phyloP scores from a whole-genome alignment of 2,113 vertebrate genomes.

The Crotalus helleri region DNA sequence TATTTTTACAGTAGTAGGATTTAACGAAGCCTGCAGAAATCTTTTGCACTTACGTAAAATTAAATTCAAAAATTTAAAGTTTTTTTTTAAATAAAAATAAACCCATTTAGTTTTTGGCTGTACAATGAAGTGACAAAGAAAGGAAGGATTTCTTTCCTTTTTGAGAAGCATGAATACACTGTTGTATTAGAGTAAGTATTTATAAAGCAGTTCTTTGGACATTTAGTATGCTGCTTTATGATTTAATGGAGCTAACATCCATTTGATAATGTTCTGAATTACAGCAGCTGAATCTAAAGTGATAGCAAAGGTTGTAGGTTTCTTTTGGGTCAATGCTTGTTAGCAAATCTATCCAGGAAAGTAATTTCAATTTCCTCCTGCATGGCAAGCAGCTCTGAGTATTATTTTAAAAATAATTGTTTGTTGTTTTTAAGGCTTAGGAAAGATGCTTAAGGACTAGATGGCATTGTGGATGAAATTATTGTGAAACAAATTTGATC shows the following conservation, averaged over 20 bases:
- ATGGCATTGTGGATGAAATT: slow-evolving; percentile 67
- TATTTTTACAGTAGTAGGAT: slow-evolving; percentile 40
- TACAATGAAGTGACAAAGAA: neutral
- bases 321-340: slow-evolving; percentile 53
- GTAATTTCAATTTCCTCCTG: slow-evolving; percentile 38
- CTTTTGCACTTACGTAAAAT: slow-evolving; percentile 13
- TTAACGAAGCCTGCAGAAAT: slow-evolving; percentile 30
- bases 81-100: neutral
- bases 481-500: slow-evolving; percentile 21
- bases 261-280: slow-evolving; percentile 52
- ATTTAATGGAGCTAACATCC: slow-evolving; percentile 56
- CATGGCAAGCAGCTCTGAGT: slow-evolving; percentile 20
- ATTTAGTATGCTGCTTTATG: slow-evolving; percentile 30
- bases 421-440: slow-evolving; percentile 41
- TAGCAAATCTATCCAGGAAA: neutral
- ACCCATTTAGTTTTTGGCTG: slow-evolving; percentile 16
- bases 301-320: slow-evolving; percentile 52
- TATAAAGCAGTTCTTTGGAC: slow-evolving; percentile 44
- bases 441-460: slow-evolving; percentile 58
- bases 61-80: neutral
- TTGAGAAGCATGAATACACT: slow-evolving; percentile 10
- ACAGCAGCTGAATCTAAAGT: slow-evolving; percentile 54
- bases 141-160: neutral
- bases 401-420: slow-evolving; percentile 16
- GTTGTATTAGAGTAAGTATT: slow-evolving; percentile 48